phyloP scores from a whole-genome alignment of 2,113 vertebrate species.

The Glaucomys volans region DNA sequence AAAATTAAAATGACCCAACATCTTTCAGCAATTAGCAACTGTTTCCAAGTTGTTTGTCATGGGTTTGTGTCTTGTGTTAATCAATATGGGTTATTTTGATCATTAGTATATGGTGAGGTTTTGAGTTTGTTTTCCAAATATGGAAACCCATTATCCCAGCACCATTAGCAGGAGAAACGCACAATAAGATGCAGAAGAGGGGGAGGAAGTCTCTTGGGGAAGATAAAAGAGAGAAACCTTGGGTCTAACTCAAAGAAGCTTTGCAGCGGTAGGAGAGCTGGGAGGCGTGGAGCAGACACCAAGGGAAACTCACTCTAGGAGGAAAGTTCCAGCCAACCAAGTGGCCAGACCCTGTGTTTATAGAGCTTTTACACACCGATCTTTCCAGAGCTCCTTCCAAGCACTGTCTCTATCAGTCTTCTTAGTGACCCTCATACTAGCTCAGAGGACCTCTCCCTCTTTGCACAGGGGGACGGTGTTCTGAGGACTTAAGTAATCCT shows the following conservation, averaged over 20 bases:
- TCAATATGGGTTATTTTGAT: background rate
- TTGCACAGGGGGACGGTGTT: background rate
- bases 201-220: background rate
- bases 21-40: background rate
- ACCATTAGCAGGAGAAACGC: background rate
- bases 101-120: background rate
- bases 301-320: background rate
- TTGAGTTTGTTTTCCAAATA: background rate
- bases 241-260: background rate
- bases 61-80: background rate
- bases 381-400: background rate
- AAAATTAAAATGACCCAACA: background rate
- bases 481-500: background rate
- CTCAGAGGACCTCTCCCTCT: background rate
- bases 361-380: background rate
- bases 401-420: background rate
- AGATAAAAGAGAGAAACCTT: background rate
- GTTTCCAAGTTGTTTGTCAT: background rate
- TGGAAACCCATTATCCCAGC: background rate
- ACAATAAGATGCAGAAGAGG: background rate
- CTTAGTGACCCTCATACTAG: background rate
- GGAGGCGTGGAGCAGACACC: accelerated
- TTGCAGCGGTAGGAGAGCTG: background rate
- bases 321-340: background rate
- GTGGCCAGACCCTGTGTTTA: background rate